A percentile compares a stretch with the other conserved stretches of the same genome.
Conservation (phyloP, 2,888 invertebrate species). For the Octodonta nipae region DNA sequence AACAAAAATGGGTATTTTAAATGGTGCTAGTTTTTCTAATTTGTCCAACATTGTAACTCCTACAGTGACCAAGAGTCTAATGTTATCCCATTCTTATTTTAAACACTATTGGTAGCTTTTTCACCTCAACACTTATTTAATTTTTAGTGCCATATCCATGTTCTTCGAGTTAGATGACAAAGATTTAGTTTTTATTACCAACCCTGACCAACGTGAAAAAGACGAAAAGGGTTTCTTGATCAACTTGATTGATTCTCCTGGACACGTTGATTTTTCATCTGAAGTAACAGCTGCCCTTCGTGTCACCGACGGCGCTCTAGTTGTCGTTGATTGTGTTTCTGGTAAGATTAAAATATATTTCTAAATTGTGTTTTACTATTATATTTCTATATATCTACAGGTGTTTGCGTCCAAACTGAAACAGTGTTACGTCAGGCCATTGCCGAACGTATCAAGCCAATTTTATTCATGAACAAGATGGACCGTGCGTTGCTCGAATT, state of each 20-base stretch:
- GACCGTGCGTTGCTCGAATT: constrained; percentile 96
- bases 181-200: constrained; percentile 87
- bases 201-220: constrained; percentile 81
- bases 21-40: no score
- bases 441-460: constrained; percentile 98
- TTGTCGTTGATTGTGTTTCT: constrained; percentile 98
- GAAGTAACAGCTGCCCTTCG: constrained; percentile 99
- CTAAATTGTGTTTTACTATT: constrained; percentile 33
- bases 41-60: constrained; percentile 4
- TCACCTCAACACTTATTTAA: no score
- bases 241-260: constrained; percentile 98
- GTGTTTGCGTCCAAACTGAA: constrained; percentile 99
- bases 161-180: constrained; percentile 93
- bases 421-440: constrained; percentile 99
- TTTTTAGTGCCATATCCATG: constrained; percentile 98
- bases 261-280: constrained; percentile 99
- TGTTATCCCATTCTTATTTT: no score
- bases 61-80: no score
- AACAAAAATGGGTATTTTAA: no score
- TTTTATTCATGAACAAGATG: constrained; percentile 99
- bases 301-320: constrained; percentile 98
- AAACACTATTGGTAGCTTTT: no score
- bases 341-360: constrained; percentile 44
- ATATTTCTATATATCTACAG: constrained; percentile 37
- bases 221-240: constrained; percentile 93